Base-by-base conservation (phyloP, 2,888 invertebrate genomes). In the Tenthredo livida region DNA sequence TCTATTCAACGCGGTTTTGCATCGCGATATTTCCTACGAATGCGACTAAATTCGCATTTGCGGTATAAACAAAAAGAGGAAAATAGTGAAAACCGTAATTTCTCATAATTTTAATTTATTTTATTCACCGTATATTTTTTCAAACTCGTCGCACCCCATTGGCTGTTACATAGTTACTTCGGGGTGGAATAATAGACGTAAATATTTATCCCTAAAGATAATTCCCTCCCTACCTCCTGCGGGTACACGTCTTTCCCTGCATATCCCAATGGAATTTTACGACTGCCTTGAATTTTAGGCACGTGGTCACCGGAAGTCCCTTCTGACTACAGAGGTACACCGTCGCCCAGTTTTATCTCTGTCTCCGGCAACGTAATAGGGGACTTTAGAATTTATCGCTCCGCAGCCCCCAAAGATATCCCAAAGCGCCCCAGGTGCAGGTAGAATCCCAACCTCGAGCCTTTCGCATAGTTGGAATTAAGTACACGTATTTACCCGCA, bases 401-500 rank as follows among this genome's bases (percentile, higher is more conserved):
- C 61, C 21, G 80, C 40, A 80, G 21, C 58, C 80, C 80, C 40
- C 29, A 21, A 61, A 61, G 80, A 58, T 80, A 80, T 80, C 80
- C 80, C 80, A 80, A 80, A 40, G 80, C 80, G 29, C 80, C 78
- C 80, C 80, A 80, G 80, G 80, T 80, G 61, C 61, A 80, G 80
- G 80, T 58, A 80, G 58, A 61, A 80, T 58, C 37, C 40, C 58
- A 50, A 33, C 33, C n/a, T 21, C 58, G 58, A 61, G 80, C 12
- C 29, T 25, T 80, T 58, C 80, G 61, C 80, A 80, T 80, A 58
- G 58, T 80, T 80, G 61, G 61, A 80, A 80, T 80, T 50, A 37
- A 80, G 33, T 80, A 40, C 61, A 80, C 80, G 61, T 80, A 58
- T 29, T 6, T 47, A 47, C 25, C 25, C 5, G 33, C n/a, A 17